These are phyloP conservation scores for Drosophila leontia DNA, from an alignment of 1,140 invertebrate genomes.

Conservation along the genomic window DNA sequence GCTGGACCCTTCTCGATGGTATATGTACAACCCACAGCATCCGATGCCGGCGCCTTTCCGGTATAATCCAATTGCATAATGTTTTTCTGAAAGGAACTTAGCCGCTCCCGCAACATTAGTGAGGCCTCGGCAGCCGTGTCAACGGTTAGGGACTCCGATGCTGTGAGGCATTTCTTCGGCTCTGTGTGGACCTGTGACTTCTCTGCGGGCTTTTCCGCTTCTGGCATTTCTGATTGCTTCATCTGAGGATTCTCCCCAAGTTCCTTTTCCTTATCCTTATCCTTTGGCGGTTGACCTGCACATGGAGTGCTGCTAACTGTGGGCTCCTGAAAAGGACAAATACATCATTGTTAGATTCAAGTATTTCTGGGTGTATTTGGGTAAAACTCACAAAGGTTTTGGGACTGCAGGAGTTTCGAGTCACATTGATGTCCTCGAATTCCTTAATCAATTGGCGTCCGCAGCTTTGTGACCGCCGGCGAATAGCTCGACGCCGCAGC, in stretches of 20 bases:
- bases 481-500: conserved; percentile 62
- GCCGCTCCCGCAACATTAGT: background rate
- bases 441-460: conserved; percentile 60
- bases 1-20: conserved; percentile 46
- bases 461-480: conserved; percentile 53
- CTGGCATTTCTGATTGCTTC: background rate
- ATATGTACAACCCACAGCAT: conserved; percentile 28
- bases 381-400: conserved; percentile 44
- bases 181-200: background rate
- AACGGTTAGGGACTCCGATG: background rate
- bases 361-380: background rate
- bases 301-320: conserved; percentile 47
- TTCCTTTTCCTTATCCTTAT: no score
- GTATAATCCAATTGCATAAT: conserved; percentile 1
- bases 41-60: background rate
- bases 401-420: conserved; percentile 22
- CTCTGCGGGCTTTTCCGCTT: background rate
- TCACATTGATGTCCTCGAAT: conserved; percentile 35
- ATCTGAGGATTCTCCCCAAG: background rate
- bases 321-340: conserved; percentile 28
- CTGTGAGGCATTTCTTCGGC: background rate
- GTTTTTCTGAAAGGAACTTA: conserved; percentile 11
- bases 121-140: conserved; percentile 2
- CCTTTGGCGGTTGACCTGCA: background rate
- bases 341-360: background rate